Conservation (phyloP, 2,888 invertebrate genomes). For the Amorpha juglandis region DNA sequence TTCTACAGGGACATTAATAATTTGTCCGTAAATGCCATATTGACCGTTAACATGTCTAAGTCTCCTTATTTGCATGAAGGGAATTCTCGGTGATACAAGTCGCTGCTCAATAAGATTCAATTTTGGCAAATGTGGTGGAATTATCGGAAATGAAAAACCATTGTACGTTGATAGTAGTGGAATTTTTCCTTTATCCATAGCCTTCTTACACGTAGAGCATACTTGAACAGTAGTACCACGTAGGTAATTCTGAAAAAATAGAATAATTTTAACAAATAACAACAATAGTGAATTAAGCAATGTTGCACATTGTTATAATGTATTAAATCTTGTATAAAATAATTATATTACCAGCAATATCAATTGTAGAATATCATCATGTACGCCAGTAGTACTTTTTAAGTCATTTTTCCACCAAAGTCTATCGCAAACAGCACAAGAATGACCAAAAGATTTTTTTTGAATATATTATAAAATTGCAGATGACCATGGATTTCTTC, state of each 20-base stretch:
- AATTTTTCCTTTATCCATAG: constrained; percentile 44
- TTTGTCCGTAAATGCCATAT: constrained; percentile 45
- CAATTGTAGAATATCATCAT: neutral
- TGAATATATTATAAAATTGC: too few species aligned
- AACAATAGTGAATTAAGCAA: too few species aligned
- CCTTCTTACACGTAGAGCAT: constrained; percentile 47
- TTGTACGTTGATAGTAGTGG: constrained; percentile 47
- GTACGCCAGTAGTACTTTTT: neutral
- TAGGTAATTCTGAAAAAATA: too few species aligned
- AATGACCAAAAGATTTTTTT: too few species aligned
- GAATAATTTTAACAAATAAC: too few species aligned
- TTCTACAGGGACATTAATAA: constrained; percentile 47
- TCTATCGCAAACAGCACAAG: too few species aligned
- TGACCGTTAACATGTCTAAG: constrained; percentile 43
- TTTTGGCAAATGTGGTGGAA: constrained; percentile 47
- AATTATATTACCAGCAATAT: neutral
- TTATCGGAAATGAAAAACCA: constrained; percentile 55
- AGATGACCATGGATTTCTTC: too few species aligned
- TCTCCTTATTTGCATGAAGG: constrained; percentile 48
- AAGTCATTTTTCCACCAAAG: neutral
- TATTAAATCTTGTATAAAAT: too few species aligned
- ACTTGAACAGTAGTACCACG: constrained; percentile 14
- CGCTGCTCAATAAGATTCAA: constrained; percentile 53
- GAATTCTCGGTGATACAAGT: constrained; percentile 43
- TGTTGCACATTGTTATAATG: too few species aligned